These are phyloP conservation scores for Trilocha varians DNA, from an alignment of 2,888 invertebrate species.

Conservation along the genomic window DNA sequence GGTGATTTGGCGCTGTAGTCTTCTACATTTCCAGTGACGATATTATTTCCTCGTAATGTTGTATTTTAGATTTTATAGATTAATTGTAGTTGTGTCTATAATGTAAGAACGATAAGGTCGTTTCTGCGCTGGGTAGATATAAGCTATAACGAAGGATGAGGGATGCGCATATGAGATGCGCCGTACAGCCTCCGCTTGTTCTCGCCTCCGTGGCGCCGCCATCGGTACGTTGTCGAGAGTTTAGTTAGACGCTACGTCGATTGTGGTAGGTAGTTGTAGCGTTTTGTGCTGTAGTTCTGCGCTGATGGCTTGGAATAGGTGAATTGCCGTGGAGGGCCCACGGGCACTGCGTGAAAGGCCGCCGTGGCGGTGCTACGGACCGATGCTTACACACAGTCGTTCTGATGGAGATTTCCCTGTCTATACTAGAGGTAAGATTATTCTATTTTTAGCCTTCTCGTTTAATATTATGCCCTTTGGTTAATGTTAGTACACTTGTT, in stretches of 20 bases:
- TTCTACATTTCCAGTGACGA: too few species aligned
- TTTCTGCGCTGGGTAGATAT: constrained; percentile 18
- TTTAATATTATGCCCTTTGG: constrained; percentile 2
- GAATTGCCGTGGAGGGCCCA: constrained; percentile 69
- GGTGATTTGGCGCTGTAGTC: too few species aligned
- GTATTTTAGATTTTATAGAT: too few species aligned
- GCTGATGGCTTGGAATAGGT: constrained; percentile 56
- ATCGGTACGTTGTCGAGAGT: constrained; percentile 47
- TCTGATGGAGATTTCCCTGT: constrained; percentile 90
- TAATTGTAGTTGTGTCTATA: constrained; percentile 17
- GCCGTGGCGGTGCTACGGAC: constrained; percentile 77
- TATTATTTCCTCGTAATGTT: too few species aligned
- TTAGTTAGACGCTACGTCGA: constrained; percentile 41
- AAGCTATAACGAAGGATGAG: constrained; percentile 37
- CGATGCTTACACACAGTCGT: constrained; percentile 88
- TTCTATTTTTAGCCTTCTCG: constrained; percentile 2
- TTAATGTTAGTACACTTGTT: background rate
- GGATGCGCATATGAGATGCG: constrained; percentile 63
- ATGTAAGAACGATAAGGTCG: constrained; percentile 16
- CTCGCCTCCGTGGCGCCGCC: constrained; percentile 56
- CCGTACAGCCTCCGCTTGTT: constrained; percentile 60
- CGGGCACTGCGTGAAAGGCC: constrained; percentile 64
- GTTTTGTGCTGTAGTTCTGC: constrained; percentile 44
- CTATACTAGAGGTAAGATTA: constrained; percentile 80
- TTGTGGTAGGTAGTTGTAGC: constrained; percentile 33